Evolutionary conservation across 1,140 invertebrate genomes (phyloP).

Genomic region (Asobara japonica): DNA sequence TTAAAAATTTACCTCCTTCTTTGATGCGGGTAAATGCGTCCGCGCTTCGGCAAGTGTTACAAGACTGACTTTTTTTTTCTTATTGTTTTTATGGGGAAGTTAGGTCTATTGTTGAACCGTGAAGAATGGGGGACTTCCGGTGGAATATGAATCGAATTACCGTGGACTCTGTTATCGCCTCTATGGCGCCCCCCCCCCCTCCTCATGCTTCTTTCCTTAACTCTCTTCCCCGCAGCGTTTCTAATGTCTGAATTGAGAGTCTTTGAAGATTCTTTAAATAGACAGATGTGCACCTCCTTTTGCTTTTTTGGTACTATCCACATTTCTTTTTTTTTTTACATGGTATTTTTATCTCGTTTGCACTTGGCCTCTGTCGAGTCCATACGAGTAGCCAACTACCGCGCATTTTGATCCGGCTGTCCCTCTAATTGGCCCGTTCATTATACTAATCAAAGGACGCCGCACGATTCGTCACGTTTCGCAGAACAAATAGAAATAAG

Average conservation of each 20-base stretch:
- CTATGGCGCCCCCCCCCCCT: background rate
- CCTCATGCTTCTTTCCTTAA: background rate
- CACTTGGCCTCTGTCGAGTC: background rate
- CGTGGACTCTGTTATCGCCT: background rate
- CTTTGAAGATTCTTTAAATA: slow-evolving; percentile 17
- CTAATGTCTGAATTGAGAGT: background rate
- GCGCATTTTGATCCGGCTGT: background rate
- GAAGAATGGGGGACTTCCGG: background rate
- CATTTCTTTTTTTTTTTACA: background rate
- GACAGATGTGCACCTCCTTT: background rate
- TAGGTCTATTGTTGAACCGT: background rate
- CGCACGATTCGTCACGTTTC: slow-evolving; percentile 41
- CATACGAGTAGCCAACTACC: background rate
- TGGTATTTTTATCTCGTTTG: background rate
- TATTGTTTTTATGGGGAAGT: background rate
- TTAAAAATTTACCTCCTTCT: slow-evolving; percentile 7
- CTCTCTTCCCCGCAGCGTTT: background rate
- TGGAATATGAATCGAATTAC: background rate
- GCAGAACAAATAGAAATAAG: slow-evolving; percentile 30
- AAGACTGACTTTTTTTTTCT: background rate
- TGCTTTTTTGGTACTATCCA: background rate
- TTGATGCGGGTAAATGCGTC: slow-evolving; percentile 33
- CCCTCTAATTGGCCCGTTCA: slow-evolving; percentile 45
- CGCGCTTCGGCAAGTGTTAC: slow-evolving; percentile 34
- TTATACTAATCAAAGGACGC: slow-evolving; percentile 39